Base-by-base conservation (phyloP, 2,113 vertebrate genomes). In the Ictidomys tridecemlineatus region DNA sequence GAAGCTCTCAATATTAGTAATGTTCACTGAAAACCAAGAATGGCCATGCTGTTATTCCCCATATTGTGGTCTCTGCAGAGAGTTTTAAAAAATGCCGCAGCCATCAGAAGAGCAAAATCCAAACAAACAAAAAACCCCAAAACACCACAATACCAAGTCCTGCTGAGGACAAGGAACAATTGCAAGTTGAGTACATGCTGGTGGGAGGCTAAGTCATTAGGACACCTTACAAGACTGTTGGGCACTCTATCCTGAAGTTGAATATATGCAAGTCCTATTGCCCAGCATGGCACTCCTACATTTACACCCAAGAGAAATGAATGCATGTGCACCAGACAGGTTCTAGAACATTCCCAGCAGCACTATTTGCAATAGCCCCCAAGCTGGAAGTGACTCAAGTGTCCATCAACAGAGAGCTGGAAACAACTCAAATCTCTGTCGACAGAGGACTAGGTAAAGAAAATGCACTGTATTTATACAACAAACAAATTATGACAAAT, bases 1-100 rank as follows among this genome's bases (percentile, higher is more conserved):
- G 51, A 26, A 88, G n/a, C 39, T 96, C 14, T 93, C 67, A 72
- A 26, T 88, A 73, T 96, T 74, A 51, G 20, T 83, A 74, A 86
- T 32, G 8, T 58, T 93, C 24, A 48, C 12, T 45, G 45, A 65
- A n/a, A 48, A 42, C 48, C 34, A 39, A 63, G 77, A 83, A 34
- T 34, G 63, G 56, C 9, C 2, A 0, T 39, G 37, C 22, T 65
- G 0, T 48, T 94, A 34, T 87, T 89, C 22, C 56, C 37, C 45
- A 22, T 1, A 58, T 28, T 80, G 9, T 79, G 67, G 37, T 90
- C 58, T 96, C 87, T 87, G 20, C 6, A 85, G 74, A 87, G n/a
- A 79, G 56, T 90, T 79, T 79, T 16, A 7, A 72, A 45, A 93
- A 39, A 28, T 77, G 8, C 30, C 82, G 72, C 85, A 63, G 8